phyloP scores from a whole-genome alignment of 2,888 invertebrate genomes.

The Lasioglossum zephyrum region DNA sequence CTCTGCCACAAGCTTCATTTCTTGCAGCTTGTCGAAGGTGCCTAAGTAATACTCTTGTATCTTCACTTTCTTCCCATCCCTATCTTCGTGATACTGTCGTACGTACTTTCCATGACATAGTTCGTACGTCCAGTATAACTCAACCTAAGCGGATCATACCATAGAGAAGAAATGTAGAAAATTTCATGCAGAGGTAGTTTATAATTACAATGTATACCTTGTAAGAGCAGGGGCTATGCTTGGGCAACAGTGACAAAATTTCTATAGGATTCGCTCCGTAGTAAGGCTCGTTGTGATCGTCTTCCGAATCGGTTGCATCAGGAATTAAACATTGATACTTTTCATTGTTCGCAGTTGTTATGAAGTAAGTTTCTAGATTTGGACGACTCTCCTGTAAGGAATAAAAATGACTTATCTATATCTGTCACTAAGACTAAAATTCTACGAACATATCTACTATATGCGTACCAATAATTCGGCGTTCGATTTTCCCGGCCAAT shows the following conservation, averaged over 20 bases:
- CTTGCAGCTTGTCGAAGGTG: conserved; percentile 89
- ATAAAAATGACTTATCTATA: neutral
- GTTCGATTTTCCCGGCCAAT: conserved; percentile 88
- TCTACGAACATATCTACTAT: neutral
- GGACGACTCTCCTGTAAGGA: conserved; percentile 74
- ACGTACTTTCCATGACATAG: conserved; percentile 96
- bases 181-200: neutral
- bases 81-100: conserved; percentile 97
- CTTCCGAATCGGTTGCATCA: conserved; percentile 86
- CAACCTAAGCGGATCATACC: conserved; percentile 85
- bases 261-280: conserved; percentile 91
- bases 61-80: conserved; percentile 93
- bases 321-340: conserved; percentile 94
- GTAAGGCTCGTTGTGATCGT: conserved; percentile 87
- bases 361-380: conserved; percentile 87
- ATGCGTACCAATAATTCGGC: conserved; percentile 83
- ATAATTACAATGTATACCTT: conserved; percentile 83
- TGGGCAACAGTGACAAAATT: conserved; percentile 91
- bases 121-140: conserved; percentile 98
- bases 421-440: neutral
- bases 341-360: conserved; percentile 92
- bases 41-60: conserved; percentile 95
- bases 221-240: conserved; percentile 93
- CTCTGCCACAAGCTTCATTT: conserved; percentile 86
- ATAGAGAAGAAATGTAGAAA: neutral